These are phyloP conservation scores for Hippoglossus hippoglossus DNA, from an alignment of 2,797 vertebrate species.

Conservation along the genomic window DNA sequence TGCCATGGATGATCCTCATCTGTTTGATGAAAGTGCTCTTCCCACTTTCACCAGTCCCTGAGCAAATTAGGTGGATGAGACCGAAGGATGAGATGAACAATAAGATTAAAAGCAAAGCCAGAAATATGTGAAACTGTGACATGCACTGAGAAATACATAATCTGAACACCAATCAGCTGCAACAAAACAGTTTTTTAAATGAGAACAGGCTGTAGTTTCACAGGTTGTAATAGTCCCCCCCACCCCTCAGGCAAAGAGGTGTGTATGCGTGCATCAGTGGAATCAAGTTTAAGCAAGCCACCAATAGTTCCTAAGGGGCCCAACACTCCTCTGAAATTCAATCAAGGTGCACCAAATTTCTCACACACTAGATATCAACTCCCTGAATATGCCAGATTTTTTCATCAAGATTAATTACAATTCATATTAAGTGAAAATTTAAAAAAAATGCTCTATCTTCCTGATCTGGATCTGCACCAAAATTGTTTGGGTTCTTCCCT, in stretches of 20 bases:
- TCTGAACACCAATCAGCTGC: constrained; percentile 42
- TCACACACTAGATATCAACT: too few relatives aligned
- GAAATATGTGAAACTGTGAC: constrained; percentile 44
- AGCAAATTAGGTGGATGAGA: constrained; percentile 46
- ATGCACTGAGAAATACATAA: constrained; percentile 9
- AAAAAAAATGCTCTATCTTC: too few relatives aligned
- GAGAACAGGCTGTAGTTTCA: constrained; percentile 8
- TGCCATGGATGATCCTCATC: constrained; percentile 94
- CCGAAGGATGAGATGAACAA: constrained; percentile 34
- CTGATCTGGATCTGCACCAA: too few relatives aligned
- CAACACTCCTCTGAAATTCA: too few relatives aligned
- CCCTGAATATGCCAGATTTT: too few relatives aligned
- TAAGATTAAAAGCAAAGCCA: constrained; percentile 49
- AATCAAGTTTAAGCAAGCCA: too few relatives aligned
- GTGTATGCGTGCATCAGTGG: too few relatives aligned
- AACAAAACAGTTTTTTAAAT: constrained; percentile 37
- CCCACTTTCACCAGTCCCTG: constrained; percentile 93
- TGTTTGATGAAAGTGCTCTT: constrained; percentile 98
- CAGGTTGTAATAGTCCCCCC: neutral
- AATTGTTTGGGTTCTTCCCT: too few relatives aligned
- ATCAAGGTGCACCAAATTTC: too few relatives aligned
- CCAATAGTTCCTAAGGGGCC: too few relatives aligned
- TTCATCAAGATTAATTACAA: too few relatives aligned
- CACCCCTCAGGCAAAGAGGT: neutral
- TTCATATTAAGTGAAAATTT: too few relatives aligned